phyloP scores from a whole-genome alignment of 2,797 vertebrate species.

The Arctocebus calabarensis region DNA sequence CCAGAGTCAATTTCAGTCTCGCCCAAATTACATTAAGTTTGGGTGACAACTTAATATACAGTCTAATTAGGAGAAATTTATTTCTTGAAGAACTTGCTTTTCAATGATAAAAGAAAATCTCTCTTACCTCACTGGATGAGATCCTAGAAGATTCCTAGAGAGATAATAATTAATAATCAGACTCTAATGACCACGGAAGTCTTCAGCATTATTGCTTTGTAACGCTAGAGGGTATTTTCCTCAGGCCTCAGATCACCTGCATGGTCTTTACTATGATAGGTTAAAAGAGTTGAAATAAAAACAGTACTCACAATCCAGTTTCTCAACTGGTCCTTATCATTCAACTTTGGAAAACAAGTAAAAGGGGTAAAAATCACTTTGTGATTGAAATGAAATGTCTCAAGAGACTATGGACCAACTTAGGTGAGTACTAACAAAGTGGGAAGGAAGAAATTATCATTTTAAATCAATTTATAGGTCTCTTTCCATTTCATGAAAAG shows the following conservation, averaged over 20 bases:
- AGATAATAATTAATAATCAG: slow-evolving; percentile 50
- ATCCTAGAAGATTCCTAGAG: not conserved
- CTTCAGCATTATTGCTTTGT: not conserved
- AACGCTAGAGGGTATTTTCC: not conserved
- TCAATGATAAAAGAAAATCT: not conserved
- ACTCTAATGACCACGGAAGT: not conserved
- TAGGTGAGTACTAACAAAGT: not conserved
- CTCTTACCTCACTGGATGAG: slow-evolving; percentile 47
- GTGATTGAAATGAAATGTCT: not conserved
- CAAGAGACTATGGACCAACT: not conserved
- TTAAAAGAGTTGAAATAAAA: not conserved
- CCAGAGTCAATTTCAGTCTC: not conserved
- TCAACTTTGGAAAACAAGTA: slow-evolving; percentile 9
- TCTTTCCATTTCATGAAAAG: not conserved
- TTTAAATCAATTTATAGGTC: not conserved
- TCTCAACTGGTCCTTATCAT: not conserved
- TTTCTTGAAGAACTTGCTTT: not conserved
- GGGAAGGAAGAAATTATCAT: not conserved
- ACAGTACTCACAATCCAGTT: not conserved
- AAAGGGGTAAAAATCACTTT: not conserved
- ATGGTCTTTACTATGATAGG: not conserved
- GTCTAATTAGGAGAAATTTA: not conserved
- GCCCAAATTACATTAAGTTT: not conserved
- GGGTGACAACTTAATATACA: not conserved
- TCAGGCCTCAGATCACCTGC: not conserved